Evolutionary conservation across 2,888 invertebrate genomes (phyloP).

Genomic region (Stegana nigrithorax): DNA sequence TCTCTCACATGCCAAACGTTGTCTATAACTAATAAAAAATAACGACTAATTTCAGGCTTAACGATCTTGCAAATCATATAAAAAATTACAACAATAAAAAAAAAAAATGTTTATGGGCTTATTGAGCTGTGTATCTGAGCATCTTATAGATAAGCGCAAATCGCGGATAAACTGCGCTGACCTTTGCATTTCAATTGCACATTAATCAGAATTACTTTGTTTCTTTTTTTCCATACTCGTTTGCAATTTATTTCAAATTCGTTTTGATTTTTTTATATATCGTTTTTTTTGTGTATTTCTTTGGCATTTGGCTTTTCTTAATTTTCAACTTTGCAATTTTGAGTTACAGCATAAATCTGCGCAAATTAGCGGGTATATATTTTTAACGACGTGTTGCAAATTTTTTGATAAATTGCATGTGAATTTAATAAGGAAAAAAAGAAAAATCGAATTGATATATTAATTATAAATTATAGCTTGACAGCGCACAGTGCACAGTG

Average conservation of each 20-base stretch:
- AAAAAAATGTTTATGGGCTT: background rate
- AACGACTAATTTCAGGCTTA: too few relatives aligned
- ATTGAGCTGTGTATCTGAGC: background rate
- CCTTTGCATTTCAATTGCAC: constrained; percentile 34
- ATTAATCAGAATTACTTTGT: constrained; percentile 31
- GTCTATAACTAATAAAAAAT: too few relatives aligned
- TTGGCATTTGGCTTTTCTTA: constrained; percentile 7
- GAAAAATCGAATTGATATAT: background rate
- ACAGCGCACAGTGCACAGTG: too few relatives aligned
- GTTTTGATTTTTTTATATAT: background rate
- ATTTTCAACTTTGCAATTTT: background rate
- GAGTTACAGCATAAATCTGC: background rate
- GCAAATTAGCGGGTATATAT: constrained; percentile 19
- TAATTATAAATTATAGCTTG: too few relatives aligned
- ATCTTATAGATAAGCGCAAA: constrained; percentile 3
- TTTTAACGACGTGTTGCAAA: too few relatives aligned
- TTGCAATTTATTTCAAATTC: background rate
- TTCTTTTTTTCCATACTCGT: background rate
- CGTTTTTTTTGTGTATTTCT: background rate
- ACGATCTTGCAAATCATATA: too few relatives aligned
- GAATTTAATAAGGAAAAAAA: background rate
- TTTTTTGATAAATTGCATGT: constrained; percentile 24
- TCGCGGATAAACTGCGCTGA: constrained; percentile 17
- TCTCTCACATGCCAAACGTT: too few relatives aligned
- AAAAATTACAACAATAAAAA: constrained; percentile 1